These are phyloP conservation scores for Lypha dubia DNA, from an alignment of 2,888 invertebrate genomes.

Conservation along the genomic window DNA sequence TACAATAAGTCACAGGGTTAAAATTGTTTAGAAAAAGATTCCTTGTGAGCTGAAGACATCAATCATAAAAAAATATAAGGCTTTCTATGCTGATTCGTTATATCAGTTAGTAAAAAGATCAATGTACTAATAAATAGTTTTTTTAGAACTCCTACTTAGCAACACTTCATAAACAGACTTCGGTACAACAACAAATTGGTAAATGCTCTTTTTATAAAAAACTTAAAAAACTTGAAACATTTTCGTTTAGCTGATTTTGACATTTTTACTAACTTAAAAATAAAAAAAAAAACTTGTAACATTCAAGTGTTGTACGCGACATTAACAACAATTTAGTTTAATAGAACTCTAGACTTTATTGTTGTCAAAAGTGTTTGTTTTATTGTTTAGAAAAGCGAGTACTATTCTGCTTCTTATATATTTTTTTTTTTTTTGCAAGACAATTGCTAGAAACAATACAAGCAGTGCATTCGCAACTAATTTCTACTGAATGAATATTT, in stretches of 20 bases:
- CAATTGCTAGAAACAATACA: constrained; percentile 11
- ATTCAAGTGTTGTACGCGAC: not conserved
- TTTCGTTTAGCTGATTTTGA: constrained; percentile 10
- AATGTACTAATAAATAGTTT: too few species aligned
- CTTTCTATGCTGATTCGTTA: too few species aligned
- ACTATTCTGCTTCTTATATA: too few species aligned
- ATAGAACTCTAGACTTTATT: constrained; percentile 55
- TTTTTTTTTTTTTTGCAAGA: too few species aligned
- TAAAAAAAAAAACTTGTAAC: not conserved
- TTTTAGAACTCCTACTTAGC: too few species aligned
- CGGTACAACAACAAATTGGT: not conserved
- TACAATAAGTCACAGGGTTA: too few species aligned
- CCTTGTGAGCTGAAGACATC: too few species aligned
- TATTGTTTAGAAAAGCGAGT: constrained; percentile 36
- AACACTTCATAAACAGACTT: not conserved
- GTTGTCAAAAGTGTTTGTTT: constrained; percentile 51
- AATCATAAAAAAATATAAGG: too few species aligned
- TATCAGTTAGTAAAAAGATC: too few species aligned
- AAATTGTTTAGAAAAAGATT: too few species aligned
- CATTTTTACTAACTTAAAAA: constrained; percentile 13
- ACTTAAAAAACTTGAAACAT: too few species aligned
- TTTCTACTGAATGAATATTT: constrained; percentile 3
- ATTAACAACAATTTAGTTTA: constrained; percentile 37
- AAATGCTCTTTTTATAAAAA: not conserved
- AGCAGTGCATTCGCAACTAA: not conserved